Base-by-base conservation (phyloP, 1,140 invertebrate species). In the Zaprionus tsacasi region DNA sequence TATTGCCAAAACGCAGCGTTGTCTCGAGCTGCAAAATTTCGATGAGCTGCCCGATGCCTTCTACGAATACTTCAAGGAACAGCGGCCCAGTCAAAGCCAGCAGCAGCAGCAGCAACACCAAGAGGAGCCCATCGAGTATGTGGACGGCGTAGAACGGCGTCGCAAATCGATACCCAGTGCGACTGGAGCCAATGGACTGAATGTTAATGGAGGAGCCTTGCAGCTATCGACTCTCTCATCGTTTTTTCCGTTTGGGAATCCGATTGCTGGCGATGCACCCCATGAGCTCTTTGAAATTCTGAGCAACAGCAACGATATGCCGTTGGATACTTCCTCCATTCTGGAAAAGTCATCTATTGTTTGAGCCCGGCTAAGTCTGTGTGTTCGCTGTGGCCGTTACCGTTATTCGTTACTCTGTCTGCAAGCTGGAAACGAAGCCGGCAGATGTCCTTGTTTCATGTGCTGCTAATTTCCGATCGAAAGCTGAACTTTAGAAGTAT, bases 1-100 rank as follows among this genome's bases (percentile, higher is more conserved):
- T 40, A 94, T 95, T n/a, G 93, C 93, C 35, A 93, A 94, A 70
- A 71, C 94, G 67, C 93, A 93, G 83, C 91, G 92, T 33, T 91
- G 82, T 25, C 21, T 93, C 12, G 81, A 92, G 11, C 73, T 77
- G 5, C 87, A 89, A 25, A 92, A 83, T 7, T 91, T 81, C 35
- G 90, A 91, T 6, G 92, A 92, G 52, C 57, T 92, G 43, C 91
- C 90, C 11, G 88, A 91, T 48, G 86, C 87, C 27, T 91, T 76
- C 12, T 91, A 85, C 33, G 88, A n/a, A n/a, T n/a, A n/a, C n/a
- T n/a, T n/a, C n/a, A n/a, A n/a, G n/a, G n/a, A n/a, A n/a, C n/a
- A n/a, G n/a, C 50, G 82, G 1, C 40, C 79, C 21, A 54, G 36
- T 13, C 61, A 58, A 21, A 54, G 38, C 15, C 33, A 38, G 25